phyloP scores from a whole-genome alignment of 2,888 invertebrate species.

The Nymphalis c-album region DNA sequence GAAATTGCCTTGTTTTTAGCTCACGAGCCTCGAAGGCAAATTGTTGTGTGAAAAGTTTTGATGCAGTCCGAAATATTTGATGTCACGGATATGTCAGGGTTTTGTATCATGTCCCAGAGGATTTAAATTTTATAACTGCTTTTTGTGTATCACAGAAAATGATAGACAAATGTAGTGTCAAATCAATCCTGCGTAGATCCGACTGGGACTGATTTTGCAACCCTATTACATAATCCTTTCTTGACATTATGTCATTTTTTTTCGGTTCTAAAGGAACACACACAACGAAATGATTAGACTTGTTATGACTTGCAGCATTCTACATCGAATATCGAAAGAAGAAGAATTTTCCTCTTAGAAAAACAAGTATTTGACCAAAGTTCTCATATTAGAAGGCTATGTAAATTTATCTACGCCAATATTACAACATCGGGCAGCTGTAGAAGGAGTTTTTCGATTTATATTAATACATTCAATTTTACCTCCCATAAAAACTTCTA shows the following conservation, averaged over 20 bases:
- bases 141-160: neutral
- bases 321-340: too few relatives aligned
- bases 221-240: too few relatives aligned
- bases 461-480: constrained; percentile 34
- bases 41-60: neutral
- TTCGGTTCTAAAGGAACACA: too few relatives aligned
- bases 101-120: neutral
- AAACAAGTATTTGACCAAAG: neutral
- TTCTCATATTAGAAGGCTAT: neutral
- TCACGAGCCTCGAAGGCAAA: neutral
- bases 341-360: too few relatives aligned
- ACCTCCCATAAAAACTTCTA: constrained; percentile 31
- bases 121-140: neutral
- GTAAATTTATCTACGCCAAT: neutral
- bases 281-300: too few relatives aligned
- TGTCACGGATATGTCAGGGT: constrained; percentile 2
- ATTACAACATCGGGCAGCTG: constrained; percentile 4
- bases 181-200: too few relatives aligned
- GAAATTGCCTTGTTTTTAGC: constrained; percentile 20
- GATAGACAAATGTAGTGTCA: neutral
- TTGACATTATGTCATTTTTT: too few relatives aligned
- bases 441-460: constrained; percentile 33
- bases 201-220: too few relatives aligned
- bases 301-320: too few relatives aligned
- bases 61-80: constrained; percentile 5